Base-by-base conservation (phyloP, 2,888 invertebrate species). In the Limenitis arthemis region DNA sequence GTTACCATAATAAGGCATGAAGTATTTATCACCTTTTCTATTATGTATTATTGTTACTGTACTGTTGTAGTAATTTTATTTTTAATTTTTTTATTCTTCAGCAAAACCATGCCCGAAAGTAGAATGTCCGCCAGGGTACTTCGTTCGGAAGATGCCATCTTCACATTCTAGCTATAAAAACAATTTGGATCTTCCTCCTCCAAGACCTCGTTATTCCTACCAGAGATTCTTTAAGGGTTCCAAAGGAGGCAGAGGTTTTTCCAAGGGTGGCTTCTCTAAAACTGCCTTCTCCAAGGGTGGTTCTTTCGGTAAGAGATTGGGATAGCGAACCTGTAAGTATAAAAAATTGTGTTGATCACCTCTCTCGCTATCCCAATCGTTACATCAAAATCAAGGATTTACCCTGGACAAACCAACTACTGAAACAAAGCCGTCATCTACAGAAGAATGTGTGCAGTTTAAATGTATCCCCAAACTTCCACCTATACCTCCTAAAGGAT, bases 51-150 rank as follows among this genome's bases (percentile, higher is more conserved):
- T 20, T 20, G 20, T 20, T 20, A 20, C n/a, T n/a, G n/a, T n/a
- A n/a, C n/a, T n/a, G n/a, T n/a, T n/a, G n/a, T 20, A 20, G 20
- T 20, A 20, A 20, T n/a, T n/a, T n/a, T n/a, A 40, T 5, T 5
- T n/a, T 8, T 44, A 2, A 44, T 31, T 38, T 30, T 52, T 30
- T 48, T n/a, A n/a, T 39, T 43, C 63, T 63, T 11, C 69, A 83
- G 83, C 81, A 0, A 38, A 62, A 52, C 74, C 85, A 39, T 89
- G 90, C 61, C 88, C 88, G 0, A 70, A 73, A 43, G 85, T 88
- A 4, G 69, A 77, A 44, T 94, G 94, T 64, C 91, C 91, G 0
- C 86, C 87, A 0, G 89, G 89, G 32, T 92, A 92, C 73, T 81
- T 84, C 36, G 77, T 90, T 0, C 78, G 86, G 33, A 69, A 68